A percentile compares a stretch with the other conserved stretches of the same genome.
phyloP scores from a whole-genome alignment of 1,140 invertebrate genomes.

The Philaenus spumarius region DNA sequence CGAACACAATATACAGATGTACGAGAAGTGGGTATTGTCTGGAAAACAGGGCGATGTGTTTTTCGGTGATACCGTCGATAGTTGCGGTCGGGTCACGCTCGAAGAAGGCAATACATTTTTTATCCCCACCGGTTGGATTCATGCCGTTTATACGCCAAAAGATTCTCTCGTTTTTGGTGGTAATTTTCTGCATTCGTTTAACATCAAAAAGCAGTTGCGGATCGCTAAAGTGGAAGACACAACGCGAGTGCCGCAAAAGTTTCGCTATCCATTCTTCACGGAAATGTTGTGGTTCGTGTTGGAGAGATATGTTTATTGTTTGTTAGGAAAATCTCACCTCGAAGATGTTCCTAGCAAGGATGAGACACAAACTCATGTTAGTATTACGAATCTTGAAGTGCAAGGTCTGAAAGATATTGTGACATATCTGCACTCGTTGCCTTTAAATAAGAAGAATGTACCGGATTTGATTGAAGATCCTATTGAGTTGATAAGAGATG shows the following conservation, averaged over 20 bases:
- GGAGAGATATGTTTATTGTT: constrained; percentile 81
- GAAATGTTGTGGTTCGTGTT: constrained; percentile 98
- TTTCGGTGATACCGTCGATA: constrained; percentile 89
- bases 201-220: constrained; percentile 73
- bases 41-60: constrained; percentile 92
- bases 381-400: constrained; percentile 55
- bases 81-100: constrained; percentile 74
- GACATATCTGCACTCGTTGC: constrained; percentile 81
- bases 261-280: constrained; percentile 93
- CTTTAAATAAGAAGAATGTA: constrained; percentile 81
- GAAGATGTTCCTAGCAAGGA: constrained; percentile 41
- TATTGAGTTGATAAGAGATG: constrained; percentile 78
- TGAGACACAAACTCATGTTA: constrained; percentile 44
- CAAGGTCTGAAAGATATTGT: constrained; percentile 78
- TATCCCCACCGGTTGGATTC: constrained; percentile 96
- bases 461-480: constrained; percentile 85
- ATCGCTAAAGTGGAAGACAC: constrained; percentile 90
- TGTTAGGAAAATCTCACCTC: constrained; percentile 78
- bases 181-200: constrained; percentile 94
- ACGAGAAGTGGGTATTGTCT: constrained; percentile 89
- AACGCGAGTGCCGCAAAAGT: constrained; percentile 90
- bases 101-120: constrained; percentile 87
- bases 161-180: constrained; percentile 96
- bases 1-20: constrained; percentile 79
- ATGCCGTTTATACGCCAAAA: constrained; percentile 91